Evolutionary conservation across 2,113 vertebrate species (phyloP).

Genomic region (Ammospiza nelsoni): DNA sequence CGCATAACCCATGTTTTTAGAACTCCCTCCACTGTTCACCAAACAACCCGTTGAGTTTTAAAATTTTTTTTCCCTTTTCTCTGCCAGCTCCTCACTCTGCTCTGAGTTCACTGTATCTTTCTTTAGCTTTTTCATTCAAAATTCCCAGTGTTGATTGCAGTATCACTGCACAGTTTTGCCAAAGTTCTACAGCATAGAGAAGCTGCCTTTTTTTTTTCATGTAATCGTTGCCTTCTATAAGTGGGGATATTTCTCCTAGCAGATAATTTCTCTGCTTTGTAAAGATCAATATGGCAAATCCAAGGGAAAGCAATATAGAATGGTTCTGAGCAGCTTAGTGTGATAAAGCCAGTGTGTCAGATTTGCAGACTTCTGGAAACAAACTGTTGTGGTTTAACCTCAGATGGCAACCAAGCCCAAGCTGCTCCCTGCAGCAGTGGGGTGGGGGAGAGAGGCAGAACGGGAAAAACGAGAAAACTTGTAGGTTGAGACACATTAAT

Average conservation of each 20-base stretch:
- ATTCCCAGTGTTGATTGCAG: not conserved
- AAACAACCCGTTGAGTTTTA: not conserved
- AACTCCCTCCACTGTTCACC: not conserved
- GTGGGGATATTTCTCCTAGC: not conserved
- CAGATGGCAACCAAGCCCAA: accelerated
- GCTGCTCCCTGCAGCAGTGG: accelerated
- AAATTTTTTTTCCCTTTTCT: not conserved
- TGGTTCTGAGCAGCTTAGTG: not conserved
- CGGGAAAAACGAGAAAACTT: not conserved
- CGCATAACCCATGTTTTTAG: not conserved
- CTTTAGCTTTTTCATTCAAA: not conserved
- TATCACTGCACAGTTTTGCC: not conserved
- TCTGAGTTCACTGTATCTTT: not conserved
- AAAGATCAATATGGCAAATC: not conserved
- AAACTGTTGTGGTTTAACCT: not conserved
- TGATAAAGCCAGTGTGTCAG: not conserved
- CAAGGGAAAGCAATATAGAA: not conserved
- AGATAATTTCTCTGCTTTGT: not conserved
- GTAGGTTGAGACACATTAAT: not conserved
- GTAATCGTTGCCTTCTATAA: not conserved
- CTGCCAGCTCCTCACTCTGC: not conserved
- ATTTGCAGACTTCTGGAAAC: not conserved
- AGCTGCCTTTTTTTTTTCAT: not conserved
- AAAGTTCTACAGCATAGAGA: not conserved
- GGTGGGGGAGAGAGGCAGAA: not conserved